phyloP scores from a whole-genome alignment of 2,888 invertebrate species.

The Drosophila antonietae region DNA sequence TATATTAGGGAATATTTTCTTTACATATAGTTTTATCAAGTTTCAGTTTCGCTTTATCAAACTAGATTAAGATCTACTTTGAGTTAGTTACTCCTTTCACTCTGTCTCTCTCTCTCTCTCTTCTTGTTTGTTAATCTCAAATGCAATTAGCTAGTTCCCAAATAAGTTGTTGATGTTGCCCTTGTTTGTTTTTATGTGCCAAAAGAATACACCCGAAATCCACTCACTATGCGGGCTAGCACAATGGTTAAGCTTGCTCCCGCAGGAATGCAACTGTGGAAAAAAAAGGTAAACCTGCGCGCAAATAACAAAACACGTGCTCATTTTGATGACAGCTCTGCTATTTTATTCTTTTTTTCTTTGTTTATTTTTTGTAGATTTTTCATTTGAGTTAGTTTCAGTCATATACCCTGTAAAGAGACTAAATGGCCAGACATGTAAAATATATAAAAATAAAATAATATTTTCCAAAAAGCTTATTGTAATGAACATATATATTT shows the following conservation, averaged over 20 bases:
- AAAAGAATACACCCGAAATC: constrained; percentile 32
- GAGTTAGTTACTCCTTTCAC: neutral
- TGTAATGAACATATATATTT: no score
- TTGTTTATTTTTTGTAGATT: neutral
- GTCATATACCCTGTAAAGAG: constrained; percentile 11
- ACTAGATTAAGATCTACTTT: neutral
- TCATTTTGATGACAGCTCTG: constrained; percentile 39
- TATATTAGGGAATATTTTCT: neutral
- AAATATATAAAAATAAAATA: neutral
- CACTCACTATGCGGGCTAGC: constrained; percentile 39
- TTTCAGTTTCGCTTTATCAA: neutral
- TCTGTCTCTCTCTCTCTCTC: neutral
- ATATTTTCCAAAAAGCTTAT: neutral
- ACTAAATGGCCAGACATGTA: neutral
- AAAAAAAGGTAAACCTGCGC: constrained; percentile 9
- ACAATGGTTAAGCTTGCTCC: constrained; percentile 51
- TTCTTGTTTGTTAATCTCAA: constrained; percentile 18
- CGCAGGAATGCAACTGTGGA: constrained; percentile 48
- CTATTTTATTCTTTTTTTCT: neutral
- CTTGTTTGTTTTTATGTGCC: constrained; percentile 25
- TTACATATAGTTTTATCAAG: neutral
- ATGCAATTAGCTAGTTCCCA: constrained; percentile 43
- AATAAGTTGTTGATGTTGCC: constrained; percentile 13
- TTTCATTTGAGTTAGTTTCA: neutral
- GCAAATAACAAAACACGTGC: constrained; percentile 56